A percentile compares a stretch with the other conserved stretches of the same genome.
Evolutionary conservation across 35 echinoderm and acorn worm species (phyloP).

Genomic region (Ophiothrix spiculata): DNA sequence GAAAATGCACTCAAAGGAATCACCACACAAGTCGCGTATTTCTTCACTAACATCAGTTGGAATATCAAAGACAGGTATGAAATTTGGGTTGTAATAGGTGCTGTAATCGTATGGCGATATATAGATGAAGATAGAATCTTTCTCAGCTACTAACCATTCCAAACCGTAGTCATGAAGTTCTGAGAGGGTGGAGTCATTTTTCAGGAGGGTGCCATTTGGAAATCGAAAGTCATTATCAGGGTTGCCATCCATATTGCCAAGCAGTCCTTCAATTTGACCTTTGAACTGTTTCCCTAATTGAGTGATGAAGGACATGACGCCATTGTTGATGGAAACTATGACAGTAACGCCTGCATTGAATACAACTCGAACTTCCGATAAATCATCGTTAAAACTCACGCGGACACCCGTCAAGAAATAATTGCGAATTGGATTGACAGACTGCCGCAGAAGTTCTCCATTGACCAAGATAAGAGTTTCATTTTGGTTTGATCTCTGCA

Average conservation of each 20-base stretch:
- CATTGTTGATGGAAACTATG: slow-evolving; percentile 23
- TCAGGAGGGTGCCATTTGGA: slow-evolving; percentile 33
- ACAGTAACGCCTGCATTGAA: slow-evolving; percentile 29
- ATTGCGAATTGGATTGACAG: slow-evolving; percentile 5
- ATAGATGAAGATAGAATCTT: slow-evolving; percentile 53
- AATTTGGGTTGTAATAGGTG: slow-evolving; percentile 34
- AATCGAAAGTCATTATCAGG: slow-evolving; percentile 53
- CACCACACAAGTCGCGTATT: slow-evolving; percentile 37
- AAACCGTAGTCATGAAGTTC: slow-evolving; percentile 57
- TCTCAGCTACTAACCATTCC: slow-evolving; percentile 35
- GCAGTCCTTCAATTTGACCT: slow-evolving; percentile 39
- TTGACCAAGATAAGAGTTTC: slow-evolving; percentile 23
- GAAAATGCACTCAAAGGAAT: slow-evolving; percentile 45
- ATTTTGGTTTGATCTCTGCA: slow-evolving; percentile 36
- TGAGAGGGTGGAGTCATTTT: slow-evolving; percentile 17
- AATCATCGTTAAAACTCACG: slow-evolving; percentile 26
- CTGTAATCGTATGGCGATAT: slow-evolving; percentile 48
- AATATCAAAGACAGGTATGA: slow-evolving; percentile 38
- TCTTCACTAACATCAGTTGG: slow-evolving; percentile 49
- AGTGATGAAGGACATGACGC: slow-evolving; percentile 57
- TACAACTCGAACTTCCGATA: slow-evolving; percentile 32
- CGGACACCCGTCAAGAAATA: slow-evolving; percentile 33
- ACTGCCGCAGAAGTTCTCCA: slow-evolving; percentile 18
- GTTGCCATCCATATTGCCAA: slow-evolving; percentile 60
- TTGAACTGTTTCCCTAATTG: slow-evolving; percentile 44